phyloP scores from a whole-genome alignment of 2,888 invertebrate species.

The Diarsia mendica region DNA sequence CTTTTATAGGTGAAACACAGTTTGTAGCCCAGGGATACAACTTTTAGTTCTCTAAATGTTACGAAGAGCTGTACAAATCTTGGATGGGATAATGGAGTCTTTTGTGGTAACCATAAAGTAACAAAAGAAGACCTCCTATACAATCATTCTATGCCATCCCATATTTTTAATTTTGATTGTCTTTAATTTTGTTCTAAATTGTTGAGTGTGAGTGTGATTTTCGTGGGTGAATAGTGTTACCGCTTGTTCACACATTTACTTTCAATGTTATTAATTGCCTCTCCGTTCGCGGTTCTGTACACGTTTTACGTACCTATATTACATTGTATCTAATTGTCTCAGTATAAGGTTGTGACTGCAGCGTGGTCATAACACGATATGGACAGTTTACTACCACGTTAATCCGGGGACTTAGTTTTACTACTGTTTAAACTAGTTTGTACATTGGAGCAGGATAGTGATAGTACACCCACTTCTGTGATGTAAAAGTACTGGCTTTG shows the following conservation, averaged over 20 bases:
- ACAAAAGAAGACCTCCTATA: too few species aligned
- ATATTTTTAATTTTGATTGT: too few species aligned
- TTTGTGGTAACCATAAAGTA: neutral
- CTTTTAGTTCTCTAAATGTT: slow-evolving; percentile 4
- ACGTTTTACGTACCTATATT: neutral
- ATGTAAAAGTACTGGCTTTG: neutral
- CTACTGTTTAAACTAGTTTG: slow-evolving; percentile 46
- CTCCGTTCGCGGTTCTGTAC: neutral
- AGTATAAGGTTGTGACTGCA: slow-evolving; percentile 20
- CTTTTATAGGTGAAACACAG: slow-evolving; percentile 1
- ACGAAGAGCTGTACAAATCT: slow-evolving; percentile 8
- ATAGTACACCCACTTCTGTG: neutral
- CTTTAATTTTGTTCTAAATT: too few species aligned
- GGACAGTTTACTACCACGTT: slow-evolving; percentile 43
- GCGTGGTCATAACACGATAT: slow-evolving; percentile 3
- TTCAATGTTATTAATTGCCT: neutral
- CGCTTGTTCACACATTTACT: too few species aligned
- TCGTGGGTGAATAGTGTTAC: too few species aligned
- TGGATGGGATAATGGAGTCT: neutral
- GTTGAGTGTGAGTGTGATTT: too few species aligned
- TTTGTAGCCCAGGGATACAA: neutral
- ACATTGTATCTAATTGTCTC: slow-evolving; percentile 44
- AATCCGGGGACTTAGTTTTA: slow-evolving; percentile 33
- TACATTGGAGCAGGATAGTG: neutral
- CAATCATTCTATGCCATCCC: too few species aligned